Evolutionary conservation across 2,888 invertebrate genomes (phyloP), one percentile per base, ranked within the genome.

Genomic region (Dryomyza anilis): DNA sequence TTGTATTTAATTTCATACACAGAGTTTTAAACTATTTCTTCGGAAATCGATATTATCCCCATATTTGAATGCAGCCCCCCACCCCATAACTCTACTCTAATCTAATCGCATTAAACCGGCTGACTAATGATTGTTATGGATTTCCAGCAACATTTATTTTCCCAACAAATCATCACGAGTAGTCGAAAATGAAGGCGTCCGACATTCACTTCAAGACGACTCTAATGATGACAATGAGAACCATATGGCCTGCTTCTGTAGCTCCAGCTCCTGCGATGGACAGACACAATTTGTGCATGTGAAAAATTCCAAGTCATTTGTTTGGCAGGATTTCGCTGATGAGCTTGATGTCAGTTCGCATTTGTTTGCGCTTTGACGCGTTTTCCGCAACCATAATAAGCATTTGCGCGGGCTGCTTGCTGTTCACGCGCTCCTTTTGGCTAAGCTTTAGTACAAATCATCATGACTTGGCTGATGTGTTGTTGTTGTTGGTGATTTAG

Each of bases 221-320:
- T 16, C n/a, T 39, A n/a, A 39, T 39, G 39, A 39, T 7, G 39
- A 39, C 39, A 39, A n/a, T n/a, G n/a, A n/a, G n/a, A n/a, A n/a
- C n/a, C n/a, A n/a, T n/a, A n/a, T n/a, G n/a, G n/a, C n/a, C n/a
- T n/a, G n/a, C n/a, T n/a, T n/a, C n/a, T n/a, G n/a, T n/a, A n/a
- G 7, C 39, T 39, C 7, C 39, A 7, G 39, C 7, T n/a, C n/a
- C 6, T 33, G 33, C 6, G 33, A 6, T 33, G 33, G 33, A 33
- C 7, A 33, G 12, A 33, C 33, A 33, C 7, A 12, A 33, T 6
- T 33, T 33, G 33, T 33, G 33, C 48, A 48, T 46, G 59, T 48
- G 46, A 59, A 59, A 59, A 59, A 59, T 59, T 48, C 59, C 59
- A 33, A 59, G 59, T 59, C 59, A 59, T 59, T 59, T 59, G 23